Conservation (phyloP, 2,113 vertebrate species). For the Panurus biarmicus region DNA sequence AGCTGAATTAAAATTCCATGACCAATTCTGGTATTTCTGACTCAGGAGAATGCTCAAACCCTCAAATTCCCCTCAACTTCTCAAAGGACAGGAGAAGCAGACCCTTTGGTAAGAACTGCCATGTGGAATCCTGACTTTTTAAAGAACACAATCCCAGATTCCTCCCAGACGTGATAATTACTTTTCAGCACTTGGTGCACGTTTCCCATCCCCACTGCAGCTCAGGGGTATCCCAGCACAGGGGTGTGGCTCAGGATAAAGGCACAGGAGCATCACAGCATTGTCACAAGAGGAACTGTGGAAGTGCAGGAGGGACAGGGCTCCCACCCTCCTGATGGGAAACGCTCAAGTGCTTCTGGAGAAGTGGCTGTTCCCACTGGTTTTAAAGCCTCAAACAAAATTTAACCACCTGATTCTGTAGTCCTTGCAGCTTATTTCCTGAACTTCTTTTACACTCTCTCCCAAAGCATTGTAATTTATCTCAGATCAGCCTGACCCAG, state of each 20-base stretch:
- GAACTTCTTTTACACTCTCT: neutral
- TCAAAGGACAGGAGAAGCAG: neutral
- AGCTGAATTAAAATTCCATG: neutral
- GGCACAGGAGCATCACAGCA: rapidly evolving
- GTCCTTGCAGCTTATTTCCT: neutral
- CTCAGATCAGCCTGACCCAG: neutral
- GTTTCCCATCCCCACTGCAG: neutral
- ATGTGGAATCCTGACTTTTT: neutral
- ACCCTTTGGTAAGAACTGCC: too few species aligned
- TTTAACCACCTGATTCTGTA: neutral
- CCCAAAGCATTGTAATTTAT: neutral
- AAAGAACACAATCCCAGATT: neutral
- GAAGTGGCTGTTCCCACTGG: neutral
- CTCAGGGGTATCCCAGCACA: neutral
- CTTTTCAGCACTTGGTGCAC: neutral
- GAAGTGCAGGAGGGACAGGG: neutral
- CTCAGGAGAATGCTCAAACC: neutral
- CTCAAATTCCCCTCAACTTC: neutral
- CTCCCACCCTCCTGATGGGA: neutral
- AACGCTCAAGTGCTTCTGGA: neutral
- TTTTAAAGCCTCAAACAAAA: neutral
- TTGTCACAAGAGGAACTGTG: neutral
- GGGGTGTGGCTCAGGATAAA: neutral
- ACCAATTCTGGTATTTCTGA: neutral
- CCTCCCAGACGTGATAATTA: neutral